Base-by-base conservation (phyloP, 2,797 vertebrate genomes). In the Microtus agrestis region DNA sequence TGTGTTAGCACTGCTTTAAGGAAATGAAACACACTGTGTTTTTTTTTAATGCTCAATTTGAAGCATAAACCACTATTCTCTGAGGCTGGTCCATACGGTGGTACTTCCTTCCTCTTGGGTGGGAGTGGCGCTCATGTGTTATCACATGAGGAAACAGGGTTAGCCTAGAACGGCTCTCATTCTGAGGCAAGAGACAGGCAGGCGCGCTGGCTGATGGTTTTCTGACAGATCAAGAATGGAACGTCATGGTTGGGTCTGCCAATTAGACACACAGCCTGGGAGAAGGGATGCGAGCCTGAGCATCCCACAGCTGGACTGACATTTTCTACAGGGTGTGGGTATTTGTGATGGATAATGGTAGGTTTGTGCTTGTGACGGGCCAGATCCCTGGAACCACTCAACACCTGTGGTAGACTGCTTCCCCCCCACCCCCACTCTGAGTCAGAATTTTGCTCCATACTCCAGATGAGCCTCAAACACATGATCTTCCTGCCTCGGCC, bases 1-100 rank as follows among this genome's bases (percentile, higher is more conserved):
- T 59, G 23, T 13, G 8, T 71, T 54, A 9, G 10, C 37, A 43
- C 27, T 76, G 21, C 67, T 31, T 87, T 67, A 84, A 91, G 69
- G 81, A 96, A 91, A 89, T 29, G 67, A 87, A 95, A 91, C 48
- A 91, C 54, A 48, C 5, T 73, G 69, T 77, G 69, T 69, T 91
- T 94, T 61, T 89, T 51, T n/a, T n/a, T n/a, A n/a, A 54, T 51
- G 34, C 31, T 92, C 19, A 37, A 34, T 29, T 40, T 86, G 34
- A 96, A 88, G 71, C 25, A 84, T 23, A 89, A 85, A 54, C 46
- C 6, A 25, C 56, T 74, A 0, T 34, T 77, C 82, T 79, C 2
- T 56, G 87, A 87, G 78, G 95, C 86, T 59, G 14, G 69, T 92
- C 76, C 21, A 5, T 69, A 34, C 1, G 19, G 31, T 15, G 27